Base-by-base conservation (phyloP, 2,113 vertebrate genomes). In the Tragelaphus scriptus region DNA sequence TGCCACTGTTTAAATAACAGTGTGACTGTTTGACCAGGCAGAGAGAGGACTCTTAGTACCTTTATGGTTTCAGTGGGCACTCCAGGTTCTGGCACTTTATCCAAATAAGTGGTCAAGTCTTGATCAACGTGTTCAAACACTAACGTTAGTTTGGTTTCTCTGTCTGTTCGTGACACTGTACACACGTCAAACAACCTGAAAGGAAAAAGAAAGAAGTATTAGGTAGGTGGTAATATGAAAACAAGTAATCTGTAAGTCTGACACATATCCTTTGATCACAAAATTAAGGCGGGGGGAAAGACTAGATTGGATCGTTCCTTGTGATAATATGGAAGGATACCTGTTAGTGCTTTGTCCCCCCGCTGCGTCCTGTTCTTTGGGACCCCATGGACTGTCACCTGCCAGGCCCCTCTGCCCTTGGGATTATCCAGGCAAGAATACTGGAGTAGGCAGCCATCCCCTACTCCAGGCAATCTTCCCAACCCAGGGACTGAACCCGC, bases 61-160 rank as follows among this genome's bases (percentile, higher is more conserved):
- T 99, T 99, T 98, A 99, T 99, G 90, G 99, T 99, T 99, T 99
- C 99, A 44, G 99, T 99, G 84, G 99, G 99, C 63, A 99, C 99
- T 95, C 99, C 99, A 51, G 99, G 99, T 93, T 99, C 99, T 53
- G 99, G 99, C 98, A 99, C 99, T 99, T 99, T 99, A 99, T 99
- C 99, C 99, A 99, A 99, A 97, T 99, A 99, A 97, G 99, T 99
- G 98, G 99, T 99, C 99, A 99, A 99, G 98, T 99, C 99, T 99
- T 99, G 99, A 98, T 99, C 99, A 98, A 99, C 99, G 5, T 99
- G 99, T 98, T 99, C 99, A 98, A 99, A 99, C 93, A 99, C 99
- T 98, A 99, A 98, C 2, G 99, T 99, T 98, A 99, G 99, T 98
- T 99, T 99, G 85, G 99, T 99, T 99, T 99, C 99, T 98, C 99